phyloP scores from a whole-genome alignment of 2,888 invertebrate species.

The Tenthredo scrophulariae region DNA sequence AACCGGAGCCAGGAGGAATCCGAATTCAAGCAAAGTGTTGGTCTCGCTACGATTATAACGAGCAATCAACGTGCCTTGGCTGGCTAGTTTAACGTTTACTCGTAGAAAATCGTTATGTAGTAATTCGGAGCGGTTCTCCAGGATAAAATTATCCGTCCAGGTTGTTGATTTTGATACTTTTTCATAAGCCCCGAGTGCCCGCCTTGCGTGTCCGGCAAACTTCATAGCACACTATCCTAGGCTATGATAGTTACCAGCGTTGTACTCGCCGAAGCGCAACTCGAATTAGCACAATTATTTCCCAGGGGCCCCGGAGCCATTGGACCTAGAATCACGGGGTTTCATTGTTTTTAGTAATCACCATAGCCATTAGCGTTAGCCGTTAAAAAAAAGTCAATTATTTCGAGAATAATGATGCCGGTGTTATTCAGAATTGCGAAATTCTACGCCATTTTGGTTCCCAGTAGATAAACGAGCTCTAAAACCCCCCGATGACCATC shows the following conservation, averaged over 20 bases:
- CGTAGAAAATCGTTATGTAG: conserved; percentile 26
- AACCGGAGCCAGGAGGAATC: conserved; percentile 23
- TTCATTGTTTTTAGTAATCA: conserved; percentile 49
- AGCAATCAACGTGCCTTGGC: conserved; percentile 33
- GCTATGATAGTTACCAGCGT: conserved; percentile 18
- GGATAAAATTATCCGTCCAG: conserved; percentile 46
- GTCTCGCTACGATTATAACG: conserved; percentile 32
- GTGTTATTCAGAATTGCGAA: not conserved
- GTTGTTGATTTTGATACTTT: conserved; percentile 38
- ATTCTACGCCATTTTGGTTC: not conserved
- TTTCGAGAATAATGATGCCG: not conserved
- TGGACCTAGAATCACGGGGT: conserved; percentile 22
- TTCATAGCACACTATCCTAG: not conserved
- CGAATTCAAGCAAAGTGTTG: conserved; percentile 46
- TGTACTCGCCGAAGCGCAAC: conserved; percentile 44
- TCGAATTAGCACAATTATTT: conserved; percentile 52
- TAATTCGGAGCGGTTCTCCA: conserved; percentile 28
- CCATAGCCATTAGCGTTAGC: conserved; percentile 23
- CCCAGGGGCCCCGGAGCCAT: conserved; percentile 30
- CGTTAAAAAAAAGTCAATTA: conserved; percentile 30
- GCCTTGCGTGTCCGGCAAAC: conserved; percentile 40
- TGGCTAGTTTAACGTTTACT: conserved; percentile 28
- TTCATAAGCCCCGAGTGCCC: conserved; percentile 16
- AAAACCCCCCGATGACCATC: not conserved
- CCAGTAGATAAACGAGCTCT: not conserved